Conservation (phyloP, 1,140 invertebrate genomes). For the Drosophila fuyamai region DNA sequence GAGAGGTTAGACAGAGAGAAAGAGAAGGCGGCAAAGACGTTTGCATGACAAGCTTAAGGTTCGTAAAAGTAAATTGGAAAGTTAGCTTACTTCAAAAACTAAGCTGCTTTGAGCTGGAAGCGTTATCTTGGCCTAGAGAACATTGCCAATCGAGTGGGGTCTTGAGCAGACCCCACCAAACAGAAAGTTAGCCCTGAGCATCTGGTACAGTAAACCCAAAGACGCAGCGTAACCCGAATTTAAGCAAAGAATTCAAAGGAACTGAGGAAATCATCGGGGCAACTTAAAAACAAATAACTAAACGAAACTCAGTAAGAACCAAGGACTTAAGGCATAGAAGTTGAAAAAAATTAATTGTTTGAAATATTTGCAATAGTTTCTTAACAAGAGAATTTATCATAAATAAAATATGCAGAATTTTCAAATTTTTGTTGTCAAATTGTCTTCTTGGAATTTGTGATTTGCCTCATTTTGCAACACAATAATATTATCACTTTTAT, state of each 20-base stretch:
- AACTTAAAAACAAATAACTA: constrained; percentile 30
- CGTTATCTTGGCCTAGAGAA: constrained; percentile 52
- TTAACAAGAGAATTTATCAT: constrained; percentile 77
- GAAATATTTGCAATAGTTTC: constrained; percentile 81
- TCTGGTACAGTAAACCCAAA: constrained; percentile 60
- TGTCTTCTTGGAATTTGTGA: constrained; percentile 55
- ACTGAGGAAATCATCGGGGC: constrained; percentile 35
- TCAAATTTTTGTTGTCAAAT: constrained; percentile 63
- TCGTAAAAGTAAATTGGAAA: constrained; percentile 74
- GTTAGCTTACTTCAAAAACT: constrained; percentile 74
- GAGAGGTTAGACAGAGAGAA: constrained; percentile 51
- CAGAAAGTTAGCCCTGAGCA: constrained; percentile 54
- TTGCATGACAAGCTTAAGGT: constrained; percentile 77
- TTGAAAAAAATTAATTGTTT: constrained; percentile 62
- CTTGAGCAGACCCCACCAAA: constrained; percentile 34
- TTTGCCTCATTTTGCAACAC: constrained; percentile 64
- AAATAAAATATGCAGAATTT: constrained; percentile 82
- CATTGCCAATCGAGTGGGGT: constrained; percentile 44
- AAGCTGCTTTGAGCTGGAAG: constrained; percentile 68
- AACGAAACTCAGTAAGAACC: constrained; percentile 50
- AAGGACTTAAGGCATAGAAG: constrained; percentile 64
- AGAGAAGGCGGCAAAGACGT: constrained; percentile 65
- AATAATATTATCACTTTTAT: constrained; percentile 57
- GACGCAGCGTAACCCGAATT: constrained; percentile 75
- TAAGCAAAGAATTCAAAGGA: constrained; percentile 44